Base-by-base conservation (phyloP, 2,113 vertebrate genomes). In the Melierax canorus region DNA sequence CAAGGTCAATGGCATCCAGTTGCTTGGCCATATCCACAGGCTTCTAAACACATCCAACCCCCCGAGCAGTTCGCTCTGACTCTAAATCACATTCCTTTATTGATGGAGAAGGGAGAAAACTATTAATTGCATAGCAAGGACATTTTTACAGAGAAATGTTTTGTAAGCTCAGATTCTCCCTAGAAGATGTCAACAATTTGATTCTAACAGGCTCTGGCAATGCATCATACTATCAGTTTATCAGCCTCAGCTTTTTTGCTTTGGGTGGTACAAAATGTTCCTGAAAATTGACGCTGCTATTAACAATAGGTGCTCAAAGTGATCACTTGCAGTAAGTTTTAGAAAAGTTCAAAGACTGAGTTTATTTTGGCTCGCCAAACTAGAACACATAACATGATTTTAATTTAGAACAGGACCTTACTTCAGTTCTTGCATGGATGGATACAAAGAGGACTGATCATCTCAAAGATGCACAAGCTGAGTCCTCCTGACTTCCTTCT, bases 121-220 rank as follows among this genome's bases (percentile, higher is more conserved):
- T 64, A 85, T 64, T 96, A 78, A 91, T 95, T 91, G 83, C 80
- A 90, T 79, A 92, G 73, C 66, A 82, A 75, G 48, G 73, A 87
- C 73, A 27, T 75, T 92, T 92, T 76, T 87, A 80, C 7, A 27
- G 18, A 34, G 60, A 94, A 4, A 7, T 75, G 83, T 86, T 88
- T 50, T 69, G 58, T 84, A 85, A 86, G 69, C 56, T 89, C 83
- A 85, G 34, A 45, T 82, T 91, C 48, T 68, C 84, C 29, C 50
- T 69, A 53, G 76, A 92, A 90, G 79, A 92, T 66, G 45, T 53
- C 73, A 91, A 50, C 74, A 43, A 6, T 48, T 68, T 85, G 36
- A 73, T 66, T 92, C 58, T 68, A 79, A 78, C 13, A 36, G 64
- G 56, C 39, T 69, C 39, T 91, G 69, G 91, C 64, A 84, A 51